A percentile compares a stretch with the other conserved stretches of the same genome.
Conservation (phyloP, 2,113 vertebrate species). For the Actinemys pallida region DNA sequence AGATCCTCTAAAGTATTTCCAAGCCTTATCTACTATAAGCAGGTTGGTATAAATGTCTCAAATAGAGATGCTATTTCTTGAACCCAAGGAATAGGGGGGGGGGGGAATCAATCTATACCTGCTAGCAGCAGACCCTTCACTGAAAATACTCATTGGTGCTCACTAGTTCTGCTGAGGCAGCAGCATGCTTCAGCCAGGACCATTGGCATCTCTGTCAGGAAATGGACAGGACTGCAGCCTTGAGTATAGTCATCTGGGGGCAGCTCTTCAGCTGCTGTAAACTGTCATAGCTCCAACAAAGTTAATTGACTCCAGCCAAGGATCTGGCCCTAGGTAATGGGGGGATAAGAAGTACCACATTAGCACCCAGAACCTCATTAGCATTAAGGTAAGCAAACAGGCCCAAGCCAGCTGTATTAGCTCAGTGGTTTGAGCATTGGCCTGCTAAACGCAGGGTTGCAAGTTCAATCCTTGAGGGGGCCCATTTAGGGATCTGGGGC, state of each 20-base stretch:
- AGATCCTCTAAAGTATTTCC: slow-evolving; percentile 36
- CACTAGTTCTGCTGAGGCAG: neutral
- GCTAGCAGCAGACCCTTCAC: fast-evolving
- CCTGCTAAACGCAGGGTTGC: too few species aligned
- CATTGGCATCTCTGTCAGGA: neutral
- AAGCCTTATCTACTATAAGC: neutral
- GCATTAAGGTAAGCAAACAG: neutral
- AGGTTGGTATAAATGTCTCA: neutral
- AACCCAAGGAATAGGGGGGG: neutral
- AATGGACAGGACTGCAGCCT: neutral
- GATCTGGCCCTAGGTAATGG: neutral
- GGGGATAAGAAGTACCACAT: neutral
- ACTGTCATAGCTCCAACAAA: neutral
- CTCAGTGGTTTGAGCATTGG: too few species aligned
- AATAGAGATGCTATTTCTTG: neutral
- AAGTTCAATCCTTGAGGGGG: too few species aligned
- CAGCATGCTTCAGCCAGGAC: fast-evolving
- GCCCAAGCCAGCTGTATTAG: neutral
- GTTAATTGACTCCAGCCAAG: neutral
- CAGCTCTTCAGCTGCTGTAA: neutral
- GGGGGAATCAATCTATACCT: neutral
- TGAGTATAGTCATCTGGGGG: neutral
- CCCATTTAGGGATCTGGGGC: too few species aligned
- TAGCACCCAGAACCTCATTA: neutral
- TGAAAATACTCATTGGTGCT: neutral